Evolutionary conservation across 2,888 invertebrate genomes (phyloP).

Genomic region (Petrolisthes manimaculis): DNA sequence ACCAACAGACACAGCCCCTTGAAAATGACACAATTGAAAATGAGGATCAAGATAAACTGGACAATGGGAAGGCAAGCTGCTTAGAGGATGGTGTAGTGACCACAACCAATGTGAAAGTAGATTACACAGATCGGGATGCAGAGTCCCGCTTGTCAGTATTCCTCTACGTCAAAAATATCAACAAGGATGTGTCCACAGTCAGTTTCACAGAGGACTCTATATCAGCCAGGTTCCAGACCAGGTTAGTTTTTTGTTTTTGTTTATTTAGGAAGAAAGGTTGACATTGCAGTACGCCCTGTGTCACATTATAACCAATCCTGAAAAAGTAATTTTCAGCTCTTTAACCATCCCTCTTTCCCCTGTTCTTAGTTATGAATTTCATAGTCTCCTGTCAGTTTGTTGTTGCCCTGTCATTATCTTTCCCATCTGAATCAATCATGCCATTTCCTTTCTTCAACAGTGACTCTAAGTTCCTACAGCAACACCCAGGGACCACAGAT

Average conservation of each 20-base stretch:
- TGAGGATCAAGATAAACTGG: background rate
- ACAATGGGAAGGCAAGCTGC: background rate
- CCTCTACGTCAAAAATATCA: conserved; percentile 57
- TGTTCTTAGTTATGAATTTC: background rate
- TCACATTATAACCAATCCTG: too few relatives aligned
- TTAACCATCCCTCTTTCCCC: background rate
- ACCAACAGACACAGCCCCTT: background rate
- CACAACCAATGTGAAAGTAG: conserved; percentile 44
- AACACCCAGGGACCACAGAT: conserved; percentile 40
- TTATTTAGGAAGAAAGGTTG: too few relatives aligned
- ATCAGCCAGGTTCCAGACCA: conserved; percentile 51
- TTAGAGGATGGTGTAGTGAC: conserved; percentile 14
- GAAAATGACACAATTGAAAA: conserved; percentile 7
- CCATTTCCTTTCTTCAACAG: conserved; percentile 36
- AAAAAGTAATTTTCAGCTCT: too few relatives aligned
- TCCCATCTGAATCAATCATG: background rate
- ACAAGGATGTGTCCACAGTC: conserved; percentile 53
- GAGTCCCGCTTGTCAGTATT: conserved; percentile 47
- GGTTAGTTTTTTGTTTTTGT: conserved; percentile 22
- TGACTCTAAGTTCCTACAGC: conserved; percentile 54
- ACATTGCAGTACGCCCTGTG: too few relatives aligned
- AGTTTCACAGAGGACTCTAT: conserved; percentile 46
- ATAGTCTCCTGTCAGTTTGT: background rate
- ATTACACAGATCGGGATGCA: conserved; percentile 54
- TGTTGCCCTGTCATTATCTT: background rate